A percentile compares a stretch with the other conserved stretches of the same genome.
Evolutionary conservation across 2,888 invertebrate species (phyloP).

Genomic region (Patella caerulea): DNA sequence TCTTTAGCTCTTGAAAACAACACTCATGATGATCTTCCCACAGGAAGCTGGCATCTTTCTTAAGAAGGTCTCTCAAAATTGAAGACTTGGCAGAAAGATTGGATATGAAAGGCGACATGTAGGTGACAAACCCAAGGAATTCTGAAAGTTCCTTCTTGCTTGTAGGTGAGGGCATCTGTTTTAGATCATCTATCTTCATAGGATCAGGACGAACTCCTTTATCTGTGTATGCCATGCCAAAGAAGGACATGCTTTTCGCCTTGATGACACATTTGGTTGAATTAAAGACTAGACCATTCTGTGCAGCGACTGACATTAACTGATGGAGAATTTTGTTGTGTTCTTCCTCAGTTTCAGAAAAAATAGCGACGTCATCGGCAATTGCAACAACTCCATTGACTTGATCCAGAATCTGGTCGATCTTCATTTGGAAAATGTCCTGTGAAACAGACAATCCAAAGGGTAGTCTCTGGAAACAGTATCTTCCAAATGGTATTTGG

Average conservation of each 20-base stretch:
- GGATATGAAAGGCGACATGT: slow-evolving; percentile 13
- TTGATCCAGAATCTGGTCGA: not conserved
- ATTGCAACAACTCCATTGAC: not conserved
- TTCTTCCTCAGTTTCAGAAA: slow-evolving; percentile 14
- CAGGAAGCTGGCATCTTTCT: slow-evolving; percentile 17
- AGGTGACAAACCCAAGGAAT: slow-evolving; percentile 33
- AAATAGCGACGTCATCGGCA: slow-evolving; percentile 30
- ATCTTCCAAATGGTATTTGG: slow-evolving; percentile 26
- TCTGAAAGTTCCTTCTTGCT: slow-evolving; percentile 26
- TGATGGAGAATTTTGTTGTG: slow-evolving; percentile 24
- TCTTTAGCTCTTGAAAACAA: slow-evolving; percentile 23
- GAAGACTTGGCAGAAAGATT: slow-evolving; percentile 21
- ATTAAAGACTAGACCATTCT: slow-evolving; percentile 28
- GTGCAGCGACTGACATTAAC: slow-evolving; percentile 16
- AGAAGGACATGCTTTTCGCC: slow-evolving; percentile 25
- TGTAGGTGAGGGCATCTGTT: slow-evolving; percentile 24
- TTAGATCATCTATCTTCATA: slow-evolving; percentile 26
- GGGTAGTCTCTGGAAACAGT: not conserved
- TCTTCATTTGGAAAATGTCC: not conserved
- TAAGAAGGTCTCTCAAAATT: slow-evolving; percentile 27
- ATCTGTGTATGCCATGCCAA: slow-evolving; percentile 29
- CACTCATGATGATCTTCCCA: slow-evolving; percentile 27
- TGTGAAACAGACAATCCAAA: not conserved
- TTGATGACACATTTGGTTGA: slow-evolving; percentile 26
- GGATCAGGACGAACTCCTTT: slow-evolving; percentile 36